Base-by-base conservation (phyloP, 2,888 invertebrate genomes). In the Macaria liturata region DNA sequence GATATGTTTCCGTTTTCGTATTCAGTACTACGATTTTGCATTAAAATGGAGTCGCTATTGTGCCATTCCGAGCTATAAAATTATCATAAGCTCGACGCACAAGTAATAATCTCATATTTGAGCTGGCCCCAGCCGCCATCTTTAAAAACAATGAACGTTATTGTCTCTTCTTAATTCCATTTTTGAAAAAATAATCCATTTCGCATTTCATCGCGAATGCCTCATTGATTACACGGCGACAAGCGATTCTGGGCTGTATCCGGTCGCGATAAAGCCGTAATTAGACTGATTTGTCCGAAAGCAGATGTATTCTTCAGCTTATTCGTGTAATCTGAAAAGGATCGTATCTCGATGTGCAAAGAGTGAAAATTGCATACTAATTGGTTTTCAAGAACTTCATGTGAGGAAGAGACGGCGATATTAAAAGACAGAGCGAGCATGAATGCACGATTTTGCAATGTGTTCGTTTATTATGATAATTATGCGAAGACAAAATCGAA, bases 141-240 rank as follows among this genome's bases (percentile, higher is more conserved):
- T 90, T 91, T 87, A 86, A 87, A 86, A 88, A 90, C 91, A 91
- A 91, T 90, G 87, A 87, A 80, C 88, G 86, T 90, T 91, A 90
- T 91, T 91, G 90, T 91, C 90, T 89, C 87, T 88, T 86, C 88
- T 88, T 90, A 89, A 91, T 91, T 88, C 90, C 90, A 89, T 91
- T 91, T 91, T 91, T 89, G 86, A 90, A 90, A 91, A 91, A 91
- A 90, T 88, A 90, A 90, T 91, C 88, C 89, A 88, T 88, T 89
- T 88, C 87, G 87, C 85, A 86, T 90, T 89, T 89, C 84, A 88
- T 88, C 84, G 81, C 81, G 81, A 84, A 80, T 78, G 83, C 75
- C 79, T 84, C 86, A 84, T 85, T 88, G 84, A 87, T 85, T 81
- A 70, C 70, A 63, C 50, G 59, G 32, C 40, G 46, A 39, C 67